Base-by-base conservation (phyloP, 1,140 invertebrate genomes). In the Drosophila arizonae region DNA sequence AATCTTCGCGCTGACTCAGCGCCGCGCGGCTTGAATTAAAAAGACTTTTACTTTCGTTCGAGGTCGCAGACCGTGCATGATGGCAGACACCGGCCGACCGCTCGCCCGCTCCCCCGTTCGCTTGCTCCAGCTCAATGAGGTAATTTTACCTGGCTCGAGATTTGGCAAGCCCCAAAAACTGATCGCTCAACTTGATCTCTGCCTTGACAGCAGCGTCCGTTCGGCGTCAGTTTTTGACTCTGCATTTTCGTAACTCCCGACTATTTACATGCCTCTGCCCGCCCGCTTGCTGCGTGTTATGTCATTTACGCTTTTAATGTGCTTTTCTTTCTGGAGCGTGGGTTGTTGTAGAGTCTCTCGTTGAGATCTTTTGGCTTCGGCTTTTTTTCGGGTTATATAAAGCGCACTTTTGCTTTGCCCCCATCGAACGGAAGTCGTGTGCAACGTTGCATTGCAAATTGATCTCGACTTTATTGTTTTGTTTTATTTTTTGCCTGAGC, bases 361-460 rank as follows among this genome's bases (percentile, higher is more conserved):
- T 24, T 24, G 21, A 39, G 70, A 70, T 54, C 71, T 64, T 43
- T 26, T n/a, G 11, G 21, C 4, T 54, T 17, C 17, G 17, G 17
- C 43, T 21, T 9, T 50, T 33, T 57, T 57, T 21, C 21, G 15
- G 21, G 15, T 87, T 87, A 86, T 78, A 66, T 86, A 88, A 87
- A 82, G 43, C 33, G 26, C 39, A 61, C 50, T 60, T 61, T 54
- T 28, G 57, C 48, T 60, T 43, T 55, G 51, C 28, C 28, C 68
- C 13, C 36, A 33, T 13, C 26, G 54, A 74, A 56, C 80, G 80
- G 80, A 88, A 88, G 74, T 78, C 60, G 68, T 88, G 84, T 72
- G 84, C 84, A 88, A 67, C 68, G 79, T 88, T 89, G 84, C 84
- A 88, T 88, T 88, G 85, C 84, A 70, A 88, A 87, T 85, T 78